Evolutionary conservation across 2,888 invertebrate species (phyloP), one percentile per base, ranked within the genome.

Genomic region (Marronus borbonicus): DNA sequence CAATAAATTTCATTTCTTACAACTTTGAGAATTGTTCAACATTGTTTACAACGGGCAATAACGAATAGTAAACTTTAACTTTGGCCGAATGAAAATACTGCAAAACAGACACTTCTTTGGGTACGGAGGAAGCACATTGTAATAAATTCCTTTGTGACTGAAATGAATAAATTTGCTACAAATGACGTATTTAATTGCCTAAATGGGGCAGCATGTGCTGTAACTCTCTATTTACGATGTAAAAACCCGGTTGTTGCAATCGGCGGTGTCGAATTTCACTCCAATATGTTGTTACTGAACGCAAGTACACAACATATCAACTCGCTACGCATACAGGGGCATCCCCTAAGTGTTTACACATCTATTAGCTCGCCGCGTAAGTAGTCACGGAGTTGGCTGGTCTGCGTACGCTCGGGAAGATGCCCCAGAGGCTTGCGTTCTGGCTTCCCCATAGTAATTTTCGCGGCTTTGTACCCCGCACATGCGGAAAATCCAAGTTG

Each of bases 351-450:
- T 52, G n/a, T 52, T 52, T 52, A 52, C 52, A 52, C 10, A 52
- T 52, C 87, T 87, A 87, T 87, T 87, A 87, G 86, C 84, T 81
- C 83, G 81, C 85, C 81, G 84, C 84, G 85, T 2, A 17, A n/a
- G 7, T 0, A 7, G 4, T 14, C 84, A 86, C 85, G 85, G 85
- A 85, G 85, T 84, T 84, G 83, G 80, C 80, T 76, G 74, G 65
- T 76, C 58, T 80, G 76, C 5, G 31, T 31, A 31, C 31, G 5
- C 5, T 36, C 31, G 31, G 31, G 78, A 83, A 82, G 85, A 84
- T 84, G 84, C 84, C 85, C 83, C 84, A 85, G 84, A 84, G 83
- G 82, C 14, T 65, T 65, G 62, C 65, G 65, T 17, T 65, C 12
- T 31, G 8, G 62, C 28, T 24, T 62, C 62, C 62, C 65, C 5